Percentiles rank a stretch among this genome's conserved stretches.
These are phyloP conservation scores for Rissa tridactyla DNA, from an alignment of 2,113 vertebrate species.

Conservation along the genomic window DNA sequence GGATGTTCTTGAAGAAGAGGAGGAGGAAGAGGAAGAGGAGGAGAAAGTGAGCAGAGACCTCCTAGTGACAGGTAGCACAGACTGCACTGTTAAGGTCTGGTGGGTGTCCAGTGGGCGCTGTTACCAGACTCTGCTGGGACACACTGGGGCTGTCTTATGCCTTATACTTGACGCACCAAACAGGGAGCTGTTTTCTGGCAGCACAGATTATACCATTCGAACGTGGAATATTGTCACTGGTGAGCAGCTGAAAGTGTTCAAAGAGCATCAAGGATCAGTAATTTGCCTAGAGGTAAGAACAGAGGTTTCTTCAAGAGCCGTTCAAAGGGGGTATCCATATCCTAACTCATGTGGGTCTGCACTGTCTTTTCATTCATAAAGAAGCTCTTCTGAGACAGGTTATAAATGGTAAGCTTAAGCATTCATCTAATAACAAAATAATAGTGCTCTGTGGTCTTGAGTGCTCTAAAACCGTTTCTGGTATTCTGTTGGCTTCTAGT, in stretches of 20 bases:
- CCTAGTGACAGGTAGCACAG: constrained; percentile 81
- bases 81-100: constrained; percentile 83
- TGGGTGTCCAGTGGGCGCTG: constrained; percentile 81
- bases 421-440: neutral
- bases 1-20: constrained; percentile 68
- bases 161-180: constrained; percentile 73
- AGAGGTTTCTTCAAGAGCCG: neutral
- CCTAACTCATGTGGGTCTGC: neutral
- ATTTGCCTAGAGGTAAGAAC: constrained; percentile 83
- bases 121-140: constrained; percentile 80
- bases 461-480: neutral
- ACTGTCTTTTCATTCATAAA: neutral
- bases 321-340: neutral
- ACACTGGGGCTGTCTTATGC: constrained; percentile 80
- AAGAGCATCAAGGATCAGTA: constrained; percentile 80
- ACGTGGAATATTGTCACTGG: constrained; percentile 82
- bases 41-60: constrained; percentile 73
- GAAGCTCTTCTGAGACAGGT: neutral
- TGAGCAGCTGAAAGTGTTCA: constrained; percentile 77
- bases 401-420: neutral
- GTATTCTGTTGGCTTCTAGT: neutral
- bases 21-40: constrained; percentile 45
- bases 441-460: neutral
- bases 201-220: constrained; percentile 79
- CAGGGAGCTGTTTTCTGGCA: constrained; percentile 79